These are phyloP conservation scores for pig (Sus scrofa) DNA, from an alignment of 2,113 vertebrate species.

Conservation along the genomic window T2T-Sscrofa CM000826.6:146779001-146779500, in stretches of 20 bases:
- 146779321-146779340: background rate
- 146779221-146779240: too few species aligned
- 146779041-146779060: too few species aligned
- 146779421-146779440: background rate
- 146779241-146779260: background rate
- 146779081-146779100: too few species aligned
- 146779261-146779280: background rate
- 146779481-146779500: background rate
- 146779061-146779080: too few species aligned
- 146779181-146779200: too few species aligned
- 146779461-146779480: background rate
- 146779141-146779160: too few species aligned
- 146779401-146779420: background rate
- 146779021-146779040: too few species aligned
- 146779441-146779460: background rate
- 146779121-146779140: too few species aligned
- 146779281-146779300: background rate
- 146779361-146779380: accelerated
- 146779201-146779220: too few species aligned
- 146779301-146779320: background rate
- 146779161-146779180: too few species aligned
- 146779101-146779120: too few species aligned
- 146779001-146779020: too few species aligned
- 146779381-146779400: background rate
- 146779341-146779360: background rate